Conservation (phyloP, 2,113 vertebrate species). For the Eonycteris spelaea region DNA sequence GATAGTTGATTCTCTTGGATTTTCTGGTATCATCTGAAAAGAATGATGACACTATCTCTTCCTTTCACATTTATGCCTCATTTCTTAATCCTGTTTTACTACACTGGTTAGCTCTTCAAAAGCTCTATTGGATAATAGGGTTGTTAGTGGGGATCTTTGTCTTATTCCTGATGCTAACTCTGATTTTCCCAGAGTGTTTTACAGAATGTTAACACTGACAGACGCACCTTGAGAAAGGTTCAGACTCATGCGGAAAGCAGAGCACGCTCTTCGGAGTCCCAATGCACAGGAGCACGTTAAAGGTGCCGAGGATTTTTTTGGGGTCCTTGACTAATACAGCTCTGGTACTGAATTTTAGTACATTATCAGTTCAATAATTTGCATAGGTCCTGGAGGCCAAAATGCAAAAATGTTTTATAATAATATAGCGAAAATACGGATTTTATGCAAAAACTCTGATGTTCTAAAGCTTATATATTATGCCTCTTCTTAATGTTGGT, state of each 20-base stretch:
- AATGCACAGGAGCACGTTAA: not conserved
- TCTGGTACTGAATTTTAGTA: slow-evolving; percentile 20
- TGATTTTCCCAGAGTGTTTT: not conserved
- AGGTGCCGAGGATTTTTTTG: not conserved
- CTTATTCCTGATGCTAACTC: not conserved
- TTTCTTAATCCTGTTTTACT: slow-evolving; percentile 3
- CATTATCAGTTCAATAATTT: slow-evolving; percentile 32
- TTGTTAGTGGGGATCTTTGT: not conserved
- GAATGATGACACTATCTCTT: not conserved
- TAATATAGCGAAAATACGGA: not conserved
- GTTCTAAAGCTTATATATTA: not conserved
- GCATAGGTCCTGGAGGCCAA: slow-evolving; percentile 16
- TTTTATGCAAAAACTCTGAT: slow-evolving; percentile 47
- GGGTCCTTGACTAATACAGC: not conserved
- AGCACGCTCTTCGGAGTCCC: not conserved
- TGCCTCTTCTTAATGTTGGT: not conserved
- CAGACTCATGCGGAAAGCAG: not conserved
- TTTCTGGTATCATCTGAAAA: slow-evolving; percentile 21
- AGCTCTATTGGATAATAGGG: not conserved
- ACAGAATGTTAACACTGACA: not conserved
- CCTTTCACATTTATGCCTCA: not conserved
- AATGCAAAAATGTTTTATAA: slow-evolving; percentile 29
- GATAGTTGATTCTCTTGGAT: not conserved
- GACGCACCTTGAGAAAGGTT: not conserved
- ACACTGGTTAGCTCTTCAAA: not conserved